phyloP scores from a whole-genome alignment of 2,797 vertebrate species.

The Ibycter americanus region DNA sequence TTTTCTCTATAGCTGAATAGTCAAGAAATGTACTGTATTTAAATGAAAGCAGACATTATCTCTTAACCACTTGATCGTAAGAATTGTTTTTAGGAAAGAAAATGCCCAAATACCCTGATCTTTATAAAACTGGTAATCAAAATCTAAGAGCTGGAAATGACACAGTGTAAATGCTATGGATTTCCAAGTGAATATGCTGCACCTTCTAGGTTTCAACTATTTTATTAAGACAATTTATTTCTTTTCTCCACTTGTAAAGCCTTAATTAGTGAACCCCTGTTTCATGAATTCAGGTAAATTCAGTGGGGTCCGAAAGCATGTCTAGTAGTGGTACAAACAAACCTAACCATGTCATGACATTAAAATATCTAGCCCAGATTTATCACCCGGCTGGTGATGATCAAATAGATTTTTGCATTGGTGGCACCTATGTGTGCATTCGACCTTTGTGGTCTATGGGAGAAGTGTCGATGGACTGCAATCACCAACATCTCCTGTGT shows the following conservation, averaged over 20 bases:
- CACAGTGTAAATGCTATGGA: not conserved
- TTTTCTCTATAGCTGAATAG: not conserved
- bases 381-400: not conserved
- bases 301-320: not conserved
- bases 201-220: not conserved
- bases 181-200: not conserved
- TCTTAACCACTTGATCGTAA: not conserved
- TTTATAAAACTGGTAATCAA: not conserved
- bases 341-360: not conserved
- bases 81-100: not conserved
- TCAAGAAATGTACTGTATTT: not conserved
- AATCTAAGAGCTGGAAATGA: not conserved
- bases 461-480: not conserved
- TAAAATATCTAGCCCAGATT: not conserved
- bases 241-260: not conserved
- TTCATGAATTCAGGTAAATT: not conserved
- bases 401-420: not conserved
- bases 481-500: not conserved
- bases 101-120: not conserved
- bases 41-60: not conserved
- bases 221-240: not conserved
- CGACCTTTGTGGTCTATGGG: accelerated
- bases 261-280: not conserved
- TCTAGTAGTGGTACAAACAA: not conserved
- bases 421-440: accelerated